Base-by-base conservation (phyloP, 2,888 invertebrate genomes). In the Hypena proboscidalis region DNA sequence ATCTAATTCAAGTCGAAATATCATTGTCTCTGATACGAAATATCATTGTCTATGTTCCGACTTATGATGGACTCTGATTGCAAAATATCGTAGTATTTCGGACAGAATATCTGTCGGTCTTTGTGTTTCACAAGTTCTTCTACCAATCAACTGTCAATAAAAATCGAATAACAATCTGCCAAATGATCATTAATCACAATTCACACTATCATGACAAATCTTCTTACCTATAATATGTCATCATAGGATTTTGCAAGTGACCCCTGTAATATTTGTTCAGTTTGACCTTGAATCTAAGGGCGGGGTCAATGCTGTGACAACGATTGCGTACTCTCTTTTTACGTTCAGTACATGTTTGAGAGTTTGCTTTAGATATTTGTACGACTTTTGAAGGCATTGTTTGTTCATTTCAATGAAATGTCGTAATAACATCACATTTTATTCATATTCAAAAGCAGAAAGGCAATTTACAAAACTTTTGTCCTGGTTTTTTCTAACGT, bases 61-160 rank as follows among this genome's bases (percentile, higher is more conserved):
- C n/a, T n/a, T n/a, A n/a, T n/a, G n/a, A n/a, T n/a, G n/a, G n/a
- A n/a, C n/a, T n/a, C n/a, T n/a, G n/a, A 17, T 48, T 58, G 42
- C 48, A 22, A 56, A 56, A 61, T 9, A 19, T 20, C n/a, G 13
- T 62, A 43, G 45, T 45, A 62, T 53, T 33, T 41, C 36, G 47
- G 35, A 41, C 59, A 59, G 61, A 63, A 61, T 56, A 50, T 58
- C 42, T 61, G 46, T 29, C 5, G 7, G 32, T 44, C 9, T 32
- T n/a, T n/a, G n/a, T n/a, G n/a, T n/a, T n/a, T 7, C n/a, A 8
- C 26, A 26, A 26, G 11, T 14, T n/a, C n/a, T n/a, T n/a, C n/a
- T n/a, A n/a, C n/a, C n/a, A n/a, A n/a, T n/a, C n/a, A n/a, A n/a
- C n/a, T n/a, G n/a, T n/a, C n/a, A n/a, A n/a, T n/a, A n/a, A n/a